phyloP scores from a whole-genome alignment of 2,888 invertebrate species.

The Eupithecia exiguata region DNA sequence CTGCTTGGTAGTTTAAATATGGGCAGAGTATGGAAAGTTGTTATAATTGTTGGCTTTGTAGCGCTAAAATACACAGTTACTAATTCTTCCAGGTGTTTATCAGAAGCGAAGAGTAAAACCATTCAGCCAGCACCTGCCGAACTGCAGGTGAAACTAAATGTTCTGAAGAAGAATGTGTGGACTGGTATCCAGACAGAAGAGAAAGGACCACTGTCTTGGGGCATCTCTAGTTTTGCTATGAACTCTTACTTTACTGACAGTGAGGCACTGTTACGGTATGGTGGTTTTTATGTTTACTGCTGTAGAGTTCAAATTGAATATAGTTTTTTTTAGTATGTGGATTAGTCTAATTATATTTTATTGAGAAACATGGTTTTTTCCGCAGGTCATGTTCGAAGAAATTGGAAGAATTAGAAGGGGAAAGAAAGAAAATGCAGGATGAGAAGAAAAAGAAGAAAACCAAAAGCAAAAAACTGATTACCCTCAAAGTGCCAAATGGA shows the following conservation, averaged over 20 bases:
- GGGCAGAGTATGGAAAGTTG: background rate
- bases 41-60: background rate
- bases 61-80: background rate
- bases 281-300: background rate
- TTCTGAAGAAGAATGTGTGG: conserved; percentile 90
- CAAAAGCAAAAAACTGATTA: conserved; percentile 70
- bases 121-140: conserved; percentile 78
- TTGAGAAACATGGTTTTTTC: conserved; percentile 10
- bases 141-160: conserved; percentile 87
- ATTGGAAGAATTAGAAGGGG: conserved; percentile 79
- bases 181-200: conserved; percentile 83
- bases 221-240: conserved; percentile 84
- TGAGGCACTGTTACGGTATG: conserved; percentile 84
- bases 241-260: conserved; percentile 82
- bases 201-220: conserved; percentile 87
- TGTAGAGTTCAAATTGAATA: background rate
- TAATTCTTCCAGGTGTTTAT: conserved; percentile 61
- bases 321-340: background rate
- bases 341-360: background rate
- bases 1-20: background rate
- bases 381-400: conserved; percentile 87
- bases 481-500: conserved; percentile 74
- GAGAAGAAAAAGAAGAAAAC: conserved; percentile 79
- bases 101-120: conserved; percentile 72
- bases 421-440: conserved; percentile 69